phyloP scores from a whole-genome alignment of 2,797 vertebrate genomes.

The Galaxias olidus region DNA sequence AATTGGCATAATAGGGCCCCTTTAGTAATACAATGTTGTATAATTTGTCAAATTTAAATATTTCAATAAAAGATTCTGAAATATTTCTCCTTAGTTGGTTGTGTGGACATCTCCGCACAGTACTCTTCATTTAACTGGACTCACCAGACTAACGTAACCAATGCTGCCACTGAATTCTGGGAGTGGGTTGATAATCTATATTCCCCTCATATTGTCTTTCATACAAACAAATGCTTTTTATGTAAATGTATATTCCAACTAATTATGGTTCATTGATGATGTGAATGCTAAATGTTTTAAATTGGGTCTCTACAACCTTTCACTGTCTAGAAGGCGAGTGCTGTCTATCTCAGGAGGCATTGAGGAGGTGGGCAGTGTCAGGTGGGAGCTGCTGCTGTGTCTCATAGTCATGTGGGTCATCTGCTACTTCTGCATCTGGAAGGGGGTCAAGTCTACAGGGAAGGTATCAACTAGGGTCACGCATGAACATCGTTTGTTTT shows the following conservation, averaged over 20 bases:
- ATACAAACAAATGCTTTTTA: too few species aligned
- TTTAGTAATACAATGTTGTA: neutral
- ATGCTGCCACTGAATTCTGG: slow-evolving; percentile 55
- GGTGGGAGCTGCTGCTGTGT: slow-evolving; percentile 87
- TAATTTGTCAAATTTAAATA: too few species aligned
- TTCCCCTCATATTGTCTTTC: too few species aligned
- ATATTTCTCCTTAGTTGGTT: slow-evolving; percentile 30
- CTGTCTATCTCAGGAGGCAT: slow-evolving; percentile 85
- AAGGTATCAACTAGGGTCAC: too few species aligned
- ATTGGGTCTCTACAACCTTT: too few species aligned
- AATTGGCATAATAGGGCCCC: too few species aligned
- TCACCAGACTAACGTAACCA: slow-evolving; percentile 27
- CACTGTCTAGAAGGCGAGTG: slow-evolving; percentile 81
- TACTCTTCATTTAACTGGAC: slow-evolving; percentile 36
- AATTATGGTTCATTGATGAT: too few species aligned
- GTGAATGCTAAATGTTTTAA: too few species aligned
- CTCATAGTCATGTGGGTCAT: slow-evolving; percentile 86
- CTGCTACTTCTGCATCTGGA: slow-evolving; percentile 94
- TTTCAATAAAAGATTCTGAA: neutral
- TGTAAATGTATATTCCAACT: too few species aligned
- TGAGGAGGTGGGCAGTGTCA: slow-evolving; percentile 82
- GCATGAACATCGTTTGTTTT: too few species aligned
- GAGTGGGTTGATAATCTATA: slow-evolving; percentile 51
- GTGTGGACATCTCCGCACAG: slow-evolving; percentile 34
- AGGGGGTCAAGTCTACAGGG: slow-evolving; percentile 89